These are phyloP conservation scores for Heterotilapia buettikoferi DNA, from an alignment of 2,113 vertebrate species.

Conservation along the genomic window DNA sequence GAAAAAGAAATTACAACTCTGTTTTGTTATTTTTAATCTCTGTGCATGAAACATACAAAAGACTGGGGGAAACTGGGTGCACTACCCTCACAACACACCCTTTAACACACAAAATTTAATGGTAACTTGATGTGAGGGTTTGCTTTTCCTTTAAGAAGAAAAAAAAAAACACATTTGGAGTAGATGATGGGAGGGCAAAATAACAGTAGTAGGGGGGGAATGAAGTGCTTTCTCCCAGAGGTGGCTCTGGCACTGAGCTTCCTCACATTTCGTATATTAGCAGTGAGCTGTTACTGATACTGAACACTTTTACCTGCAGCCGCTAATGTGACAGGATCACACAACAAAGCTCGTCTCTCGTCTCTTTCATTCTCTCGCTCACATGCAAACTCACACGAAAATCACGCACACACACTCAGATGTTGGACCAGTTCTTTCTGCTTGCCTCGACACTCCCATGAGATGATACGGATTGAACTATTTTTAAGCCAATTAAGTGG, in stretches of 20 bases:
- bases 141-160: neutral
- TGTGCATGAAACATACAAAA: neutral
- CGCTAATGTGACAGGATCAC: slow-evolving; percentile 10
- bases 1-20: neutral
- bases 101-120: neutral
- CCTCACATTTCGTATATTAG: neutral
- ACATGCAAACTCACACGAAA: neutral
- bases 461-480: slow-evolving; percentile 10
- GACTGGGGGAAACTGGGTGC: neutral
- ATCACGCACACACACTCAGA: neutral
- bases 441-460: slow-evolving; percentile 11
- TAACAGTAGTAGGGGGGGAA: slow-evolving; percentile 1
- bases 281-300: slow-evolving; percentile 23
- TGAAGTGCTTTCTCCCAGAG: slow-evolving; percentile 18
- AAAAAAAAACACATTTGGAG: neutral
- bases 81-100: neutral
- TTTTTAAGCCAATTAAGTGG: slow-evolving; percentile 50
- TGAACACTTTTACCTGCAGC: slow-evolving; percentile 31
- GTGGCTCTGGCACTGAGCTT: neutral
- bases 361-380: neutral
- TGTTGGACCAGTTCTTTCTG: slow-evolving; percentile 7
- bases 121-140: neutral
- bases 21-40: neutral
- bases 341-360: neutral
- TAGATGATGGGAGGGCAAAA: neutral